Evolutionary conservation across 2,888 invertebrate genomes (phyloP), one percentile per base, ranked within the genome.

Genomic region (Platycnemis pennipes): DNA sequence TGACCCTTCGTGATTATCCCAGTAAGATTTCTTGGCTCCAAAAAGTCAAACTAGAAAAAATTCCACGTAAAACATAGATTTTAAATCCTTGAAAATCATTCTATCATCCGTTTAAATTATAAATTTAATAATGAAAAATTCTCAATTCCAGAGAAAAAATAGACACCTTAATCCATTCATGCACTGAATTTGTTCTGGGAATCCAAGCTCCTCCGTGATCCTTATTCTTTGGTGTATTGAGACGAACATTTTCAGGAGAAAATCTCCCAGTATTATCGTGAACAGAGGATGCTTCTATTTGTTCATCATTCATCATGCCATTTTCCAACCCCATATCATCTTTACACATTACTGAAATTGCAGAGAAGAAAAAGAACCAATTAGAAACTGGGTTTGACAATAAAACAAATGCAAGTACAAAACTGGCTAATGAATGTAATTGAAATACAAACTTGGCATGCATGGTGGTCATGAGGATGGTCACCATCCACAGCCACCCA

Each of bases 271-370:
- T 95, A 94, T 95, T 95, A 87, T 96, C 95, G n/a, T 95, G 95
- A 8, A 96, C 96, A 86, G 98, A 98, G 95, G 98, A 98, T 1
- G 97, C 97, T 94, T 97, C 96, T 56, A 99, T 97, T 97, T 98
- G 98, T 44, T 97, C 97, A 31, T 98, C 96, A 2, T 97, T 96
- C 95, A 98, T 96, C 26, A 96, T 95, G 0, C 97, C 97, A 77
- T 97, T 97, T 11, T 97, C 97, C 45, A 98, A 96, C 2, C 99
- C 99, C 97, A 99, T 98, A 0, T 97, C 97, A 95, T 98, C 98
- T 5, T 97, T 97, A 95, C 99, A 99, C 94, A 97, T 96, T 94
- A 96, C 95, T 22, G 96, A 95, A n/a, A n/a, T n/a, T n/a, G n/a
- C n/a, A n/a, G n/a, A n/a, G n/a, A n/a, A n/a, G n/a, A n/a, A n/a